Percentiles rank a stretch among this genome's conserved stretches.
Evolutionary conservation across 2,888 invertebrate genomes (phyloP).

Genomic region (Pelosia muscerda): DNA sequence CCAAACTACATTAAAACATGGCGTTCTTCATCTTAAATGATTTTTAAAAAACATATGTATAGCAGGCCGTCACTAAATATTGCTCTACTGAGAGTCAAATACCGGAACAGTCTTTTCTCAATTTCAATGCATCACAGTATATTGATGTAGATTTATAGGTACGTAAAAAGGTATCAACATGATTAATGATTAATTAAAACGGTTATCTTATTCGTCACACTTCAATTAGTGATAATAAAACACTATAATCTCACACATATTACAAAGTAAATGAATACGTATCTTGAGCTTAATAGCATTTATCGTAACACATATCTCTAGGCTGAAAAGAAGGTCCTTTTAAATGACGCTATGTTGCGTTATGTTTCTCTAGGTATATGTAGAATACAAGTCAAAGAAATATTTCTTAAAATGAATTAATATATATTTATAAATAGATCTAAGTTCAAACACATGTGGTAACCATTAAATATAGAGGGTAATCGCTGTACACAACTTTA

Average conservation of each 20-base stretch:
- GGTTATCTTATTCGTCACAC: constrained; percentile 20
- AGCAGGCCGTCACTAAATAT: too few relatives aligned
- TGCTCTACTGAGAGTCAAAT: constrained; percentile 20
- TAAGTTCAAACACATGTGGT: too few relatives aligned
- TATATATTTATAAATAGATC: not conserved
- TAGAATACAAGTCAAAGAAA: constrained; percentile 27
- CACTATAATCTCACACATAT: constrained; percentile 16
- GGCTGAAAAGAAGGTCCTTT: too few relatives aligned
- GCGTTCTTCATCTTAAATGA: too few relatives aligned
- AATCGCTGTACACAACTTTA: too few relatives aligned
- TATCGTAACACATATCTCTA: not conserved
- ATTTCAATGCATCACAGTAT: constrained; percentile 30
- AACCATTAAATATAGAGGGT: too few relatives aligned
- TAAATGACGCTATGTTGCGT: too few relatives aligned
- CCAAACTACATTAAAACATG: too few relatives aligned
- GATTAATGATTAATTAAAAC: constrained; percentile 19
- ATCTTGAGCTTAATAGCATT: constrained; percentile 21
- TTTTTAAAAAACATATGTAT: too few relatives aligned
- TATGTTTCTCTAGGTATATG: too few relatives aligned
- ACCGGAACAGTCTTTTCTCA: constrained; percentile 40
- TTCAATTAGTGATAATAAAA: constrained; percentile 23
- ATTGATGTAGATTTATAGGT: constrained; percentile 23
- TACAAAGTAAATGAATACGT: constrained; percentile 33
- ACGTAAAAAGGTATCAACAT: constrained; percentile 14
- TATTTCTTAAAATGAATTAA: not conserved